Percentiles rank a stretch among this genome's conserved stretches.
Evolutionary conservation across 2,797 vertebrate species (phyloP).

Genomic region (Centroberyx gerrardi): DNA sequence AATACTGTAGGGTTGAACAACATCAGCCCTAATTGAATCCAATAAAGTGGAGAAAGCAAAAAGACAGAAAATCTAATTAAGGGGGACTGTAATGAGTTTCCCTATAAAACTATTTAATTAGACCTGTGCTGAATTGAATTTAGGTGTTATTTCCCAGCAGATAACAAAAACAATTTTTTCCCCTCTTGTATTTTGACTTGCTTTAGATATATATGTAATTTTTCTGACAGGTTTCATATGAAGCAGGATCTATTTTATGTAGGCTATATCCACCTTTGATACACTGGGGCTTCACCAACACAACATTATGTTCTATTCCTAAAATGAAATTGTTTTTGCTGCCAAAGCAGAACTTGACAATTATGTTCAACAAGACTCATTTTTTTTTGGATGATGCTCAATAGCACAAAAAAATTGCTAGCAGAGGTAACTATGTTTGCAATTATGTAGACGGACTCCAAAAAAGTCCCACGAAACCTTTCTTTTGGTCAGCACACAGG

Average conservation of each 20-base stretch:
- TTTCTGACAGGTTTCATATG: slow-evolving; percentile 50
- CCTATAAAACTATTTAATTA: slow-evolving; percentile 57
- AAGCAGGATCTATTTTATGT: slow-evolving; percentile 27
- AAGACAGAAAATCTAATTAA: slow-evolving; percentile 53
- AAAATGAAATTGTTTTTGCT: slow-evolving; percentile 6
- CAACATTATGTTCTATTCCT: neutral
- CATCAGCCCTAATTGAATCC: slow-evolving; percentile 29
- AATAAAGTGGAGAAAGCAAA: slow-evolving; percentile 21
- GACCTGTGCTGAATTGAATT: slow-evolving; percentile 44
- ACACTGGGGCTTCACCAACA: too few relatives aligned
- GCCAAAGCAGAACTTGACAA: neutral
- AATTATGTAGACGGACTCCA: neutral
- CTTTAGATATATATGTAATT: slow-evolving; percentile 3
- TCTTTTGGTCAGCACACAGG: neutral
- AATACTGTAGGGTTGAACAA: slow-evolving; percentile 34
- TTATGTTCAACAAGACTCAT: neutral
- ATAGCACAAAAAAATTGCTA: neutral
- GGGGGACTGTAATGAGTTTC: slow-evolving; percentile 53
- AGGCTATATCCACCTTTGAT: slow-evolving; percentile 4
- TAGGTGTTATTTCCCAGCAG: slow-evolving; percentile 26
- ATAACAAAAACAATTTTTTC: neutral
- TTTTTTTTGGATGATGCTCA: slow-evolving; percentile 2
- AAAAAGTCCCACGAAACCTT: neutral
- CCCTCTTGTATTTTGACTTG: slow-evolving; percentile 22
- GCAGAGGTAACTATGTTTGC: neutral